Evolutionary conservation across 1,140 invertebrate species (phyloP), one percentile per base, ranked within the genome.

Genomic region (Macrocentrus cingulum): DNA sequence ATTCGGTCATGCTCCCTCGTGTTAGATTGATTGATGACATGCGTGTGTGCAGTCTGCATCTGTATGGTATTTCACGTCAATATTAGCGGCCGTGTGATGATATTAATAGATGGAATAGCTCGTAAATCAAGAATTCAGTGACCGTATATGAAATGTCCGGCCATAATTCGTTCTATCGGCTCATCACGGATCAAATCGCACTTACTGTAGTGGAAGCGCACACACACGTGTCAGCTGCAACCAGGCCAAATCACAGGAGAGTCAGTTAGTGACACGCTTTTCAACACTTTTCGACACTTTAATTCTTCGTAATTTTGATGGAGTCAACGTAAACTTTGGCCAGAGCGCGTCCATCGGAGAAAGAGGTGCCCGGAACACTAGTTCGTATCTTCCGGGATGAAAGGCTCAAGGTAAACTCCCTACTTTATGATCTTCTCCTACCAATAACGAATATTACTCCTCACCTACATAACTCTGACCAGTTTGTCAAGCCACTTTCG

Each of bases 281-380:
- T 41, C 15, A 19, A 20, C 42, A 52, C 11, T 50, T 50, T 52
- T 8, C 36, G 37, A 19, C 32, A 51, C 25, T 29, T 16, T 8
- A 34, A 50, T n/a, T 32, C 36, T 51, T 23, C 7, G 34, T 15
- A 6, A 4, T 29, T 29, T 4, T 5, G 9, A 29, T 29, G 9
- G 29, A 59, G 51, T 46, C 23, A 16, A 44, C 36, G 39, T 51
- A 50, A 48, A 42, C 54, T 25, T 57, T 52, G 59, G 58, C 56
- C 61, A 59, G 51, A 66, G 62, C 65, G 61, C 67, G 64, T 71
- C 75, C 72, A 77, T 77, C 71, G 69, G 68, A 65, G 60, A 63
- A 65, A 65, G 60, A 71, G 61, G 67, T 70, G 70, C 66, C 66
- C 68, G 68, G 68, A 71, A 68, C 67, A 75, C 73, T 75, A 71